Evolutionary conservation across 2,113 vertebrate genomes (phyloP).

Genomic region (Engraulis encrasicolus): DNA sequence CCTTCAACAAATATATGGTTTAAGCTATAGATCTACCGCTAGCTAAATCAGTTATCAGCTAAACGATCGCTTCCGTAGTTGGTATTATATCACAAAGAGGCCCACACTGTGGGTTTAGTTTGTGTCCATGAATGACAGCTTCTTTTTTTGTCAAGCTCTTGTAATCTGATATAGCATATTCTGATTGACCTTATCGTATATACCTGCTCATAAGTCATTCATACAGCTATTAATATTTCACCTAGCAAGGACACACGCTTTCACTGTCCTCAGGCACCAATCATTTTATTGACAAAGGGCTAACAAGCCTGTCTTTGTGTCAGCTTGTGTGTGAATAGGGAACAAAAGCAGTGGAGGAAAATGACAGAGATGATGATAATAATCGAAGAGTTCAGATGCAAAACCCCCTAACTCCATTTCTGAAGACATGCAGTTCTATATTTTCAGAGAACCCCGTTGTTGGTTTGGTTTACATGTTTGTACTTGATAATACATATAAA

Average conservation of each 20-base stretch:
- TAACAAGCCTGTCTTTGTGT: not conserved
- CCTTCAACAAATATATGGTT: not conserved
- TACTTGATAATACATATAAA: no score
- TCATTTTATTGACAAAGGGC: slow-evolving; percentile 12
- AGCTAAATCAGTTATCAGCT: not conserved
- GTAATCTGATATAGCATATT: not conserved
- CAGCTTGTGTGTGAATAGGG: not conserved
- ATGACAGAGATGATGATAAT: not conserved
- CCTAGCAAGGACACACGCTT: not conserved
- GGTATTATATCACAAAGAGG: not conserved
- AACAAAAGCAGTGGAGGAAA: not conserved
- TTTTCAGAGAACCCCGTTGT: no score
- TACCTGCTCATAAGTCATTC: not conserved
- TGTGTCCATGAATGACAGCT: not conserved
- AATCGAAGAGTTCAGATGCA: no score
- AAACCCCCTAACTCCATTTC: no score
- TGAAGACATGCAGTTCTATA: no score
- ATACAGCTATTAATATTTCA: slow-evolving; percentile 2
- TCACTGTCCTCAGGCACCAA: not conserved
- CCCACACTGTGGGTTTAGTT: not conserved
- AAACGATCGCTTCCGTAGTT: not conserved
- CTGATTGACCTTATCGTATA: not conserved
- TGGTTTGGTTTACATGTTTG: no score
- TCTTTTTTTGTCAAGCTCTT: not conserved
- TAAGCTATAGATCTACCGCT: not conserved